Conservation (phyloP, 2,888 invertebrate species). For the Eustalomyia histrio region DNA sequence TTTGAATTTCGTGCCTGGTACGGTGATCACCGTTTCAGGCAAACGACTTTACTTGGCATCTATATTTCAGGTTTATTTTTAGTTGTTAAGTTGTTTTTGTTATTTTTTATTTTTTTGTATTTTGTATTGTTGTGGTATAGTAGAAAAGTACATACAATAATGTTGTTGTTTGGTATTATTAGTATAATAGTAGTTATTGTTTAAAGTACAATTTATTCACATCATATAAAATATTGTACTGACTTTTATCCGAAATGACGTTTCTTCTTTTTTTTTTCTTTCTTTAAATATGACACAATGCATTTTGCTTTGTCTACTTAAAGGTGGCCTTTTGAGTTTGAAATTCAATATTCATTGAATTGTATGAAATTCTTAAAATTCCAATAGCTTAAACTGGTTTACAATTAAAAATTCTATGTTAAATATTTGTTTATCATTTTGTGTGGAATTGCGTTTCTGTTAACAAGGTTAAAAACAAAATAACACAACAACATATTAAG, state of each 20-base stretch:
- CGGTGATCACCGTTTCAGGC: constrained; percentile 75
- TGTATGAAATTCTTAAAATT: constrained; percentile 33
- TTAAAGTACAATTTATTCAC: constrained; percentile 53
- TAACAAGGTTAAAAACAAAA: too few relatives aligned
- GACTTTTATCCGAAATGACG: constrained; percentile 1
- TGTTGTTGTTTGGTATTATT: constrained; percentile 44
- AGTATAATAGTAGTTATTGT: constrained; percentile 54
- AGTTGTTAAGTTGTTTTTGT: constrained; percentile 46
- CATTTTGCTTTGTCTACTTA: not conserved
- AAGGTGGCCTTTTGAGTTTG: constrained; percentile 8
- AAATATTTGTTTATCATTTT: not conserved
- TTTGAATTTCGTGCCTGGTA: constrained; percentile 73
- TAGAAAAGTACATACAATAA: constrained; percentile 21
- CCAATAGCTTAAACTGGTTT: not conserved
- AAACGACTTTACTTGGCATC: constrained; percentile 65
- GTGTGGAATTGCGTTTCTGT: too few relatives aligned
- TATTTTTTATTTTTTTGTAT: too few relatives aligned
- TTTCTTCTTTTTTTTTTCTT: not conserved
- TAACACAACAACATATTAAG: too few relatives aligned
- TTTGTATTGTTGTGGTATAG: constrained; percentile 43
- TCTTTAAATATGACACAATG: constrained; percentile 18
- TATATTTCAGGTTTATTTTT: constrained; percentile 62
- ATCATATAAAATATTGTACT: not conserved
- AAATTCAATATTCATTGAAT: not conserved
- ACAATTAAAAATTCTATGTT: not conserved